Base-by-base conservation (phyloP, 2,113 vertebrate genomes). In the Bungarus multicinctus region DNA sequence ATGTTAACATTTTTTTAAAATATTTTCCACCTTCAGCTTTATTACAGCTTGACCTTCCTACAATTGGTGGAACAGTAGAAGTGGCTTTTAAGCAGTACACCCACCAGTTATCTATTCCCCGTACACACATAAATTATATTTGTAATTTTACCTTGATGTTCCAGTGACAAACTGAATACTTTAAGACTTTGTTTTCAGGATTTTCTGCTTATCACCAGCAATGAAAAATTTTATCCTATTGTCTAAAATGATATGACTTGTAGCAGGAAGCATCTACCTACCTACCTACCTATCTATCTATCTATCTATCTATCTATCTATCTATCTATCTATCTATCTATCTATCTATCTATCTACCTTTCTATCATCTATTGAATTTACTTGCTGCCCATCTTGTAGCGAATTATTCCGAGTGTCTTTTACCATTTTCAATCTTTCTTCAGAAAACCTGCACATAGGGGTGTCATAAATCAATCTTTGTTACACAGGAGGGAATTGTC, bases 181-280 rank as follows among this genome's bases (percentile, higher is more conserved):
- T 91, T 89, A 34, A 57, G 88, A 50, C 16, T 74, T 52, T 90
- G 53, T 57, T 91, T 25, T 87, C 39, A 85, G 39, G 23, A 14
- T 5, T 93, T 58, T 85, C 85, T 90, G 12, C 43, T 90, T 57
- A 85, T 57, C 52, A 55, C 0, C 53, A 87, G 87, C 34, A 0
- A 0, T 81, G 14, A 10, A 91, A 30, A 34, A 91, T 87, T 89
- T 1, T 10, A 93, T 85, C 50, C 12, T n/a, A 85, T 4, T 54
- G 30, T 39, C 58, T 55, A 53, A 69, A 93, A 0, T 4, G 89
- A 58, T 53, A 81, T 2, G 0, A 86, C 50, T 52, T 89, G 94
- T 94, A 92, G 91, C 91, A 94, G 94, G 93, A 50, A 60, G 47
- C 12, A 69, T 69, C 45, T 58, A 3, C 20, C 54, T 55, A 5